Percentiles rank a stretch among this genome's conserved stretches.
phyloP scores from a whole-genome alignment of 2,888 invertebrate genomes.

The Leptarthrus brevirostris region DNA sequence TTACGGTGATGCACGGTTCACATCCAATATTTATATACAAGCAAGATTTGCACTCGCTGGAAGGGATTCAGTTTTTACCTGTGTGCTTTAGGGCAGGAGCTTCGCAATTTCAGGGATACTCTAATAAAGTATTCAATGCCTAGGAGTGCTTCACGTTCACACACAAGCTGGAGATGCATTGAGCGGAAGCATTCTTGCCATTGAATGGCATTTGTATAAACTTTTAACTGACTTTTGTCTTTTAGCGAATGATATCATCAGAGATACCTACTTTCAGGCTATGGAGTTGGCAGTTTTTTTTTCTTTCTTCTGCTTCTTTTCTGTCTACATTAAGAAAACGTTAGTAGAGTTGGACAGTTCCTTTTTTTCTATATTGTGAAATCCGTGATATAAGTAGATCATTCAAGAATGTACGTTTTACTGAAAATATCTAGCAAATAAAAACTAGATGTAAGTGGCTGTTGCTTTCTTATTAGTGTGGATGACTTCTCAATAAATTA shows the following conservation, averaged over 20 bases:
- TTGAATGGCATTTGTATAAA: conserved; percentile 31
- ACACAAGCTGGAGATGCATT: conserved; percentile 1
- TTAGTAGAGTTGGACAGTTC: too few species aligned
- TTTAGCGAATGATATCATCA: neutral
- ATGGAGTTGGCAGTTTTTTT: too few species aligned
- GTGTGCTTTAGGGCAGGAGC: neutral
- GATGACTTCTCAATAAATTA: too few species aligned
- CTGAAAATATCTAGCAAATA: too few species aligned
- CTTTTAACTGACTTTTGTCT: conserved; percentile 21
- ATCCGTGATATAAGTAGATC: too few species aligned
- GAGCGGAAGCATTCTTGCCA: conserved; percentile 23
- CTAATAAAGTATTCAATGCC: conserved; percentile 26
- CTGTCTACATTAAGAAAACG: too few species aligned
- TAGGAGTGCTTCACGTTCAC: conserved; percentile 23
- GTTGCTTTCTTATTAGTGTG: too few species aligned
- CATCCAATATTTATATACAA: conserved; percentile 39
- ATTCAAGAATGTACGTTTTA: too few species aligned
- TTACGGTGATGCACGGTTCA: conserved; percentile 11
- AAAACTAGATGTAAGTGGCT: too few species aligned
- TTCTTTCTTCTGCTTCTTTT: too few species aligned
- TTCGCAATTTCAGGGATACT: neutral
- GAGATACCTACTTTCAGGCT: too few species aligned
- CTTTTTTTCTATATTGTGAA: too few species aligned
- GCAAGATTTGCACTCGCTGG: conserved; percentile 17
- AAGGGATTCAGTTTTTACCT: conserved; percentile 21